Evolutionary conservation across 1,140 invertebrate genomes (phyloP), one percentile per base, ranked within the genome.

Genomic region (Lordiphosa clarofinis): DNA sequence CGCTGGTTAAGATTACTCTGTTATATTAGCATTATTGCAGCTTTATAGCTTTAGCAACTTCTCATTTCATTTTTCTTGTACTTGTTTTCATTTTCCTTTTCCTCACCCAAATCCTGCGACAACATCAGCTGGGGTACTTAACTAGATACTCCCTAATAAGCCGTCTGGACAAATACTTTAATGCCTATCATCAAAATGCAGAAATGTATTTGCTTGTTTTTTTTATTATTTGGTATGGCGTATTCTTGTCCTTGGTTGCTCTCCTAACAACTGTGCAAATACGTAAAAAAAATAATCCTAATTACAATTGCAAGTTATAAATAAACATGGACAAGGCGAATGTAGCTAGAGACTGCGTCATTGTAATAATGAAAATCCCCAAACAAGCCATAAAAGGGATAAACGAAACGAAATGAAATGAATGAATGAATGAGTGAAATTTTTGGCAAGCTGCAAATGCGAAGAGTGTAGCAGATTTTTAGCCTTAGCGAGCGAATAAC

Each of bases 301-400:
- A 82, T 82, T 82, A 82, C 78, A 82, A 82, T 82, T 76, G 72
- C 57, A 70, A 82, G 78, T 84, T 82, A 84, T 82, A 82, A 76
- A 76, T 82, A 82, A 82, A 82, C 75, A 82, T 84, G 76, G 66
- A 53, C 60, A 73, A 58, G 61, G 53, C 43, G 48, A 52, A 49
- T 54, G 64, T 40, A 43, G 24, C 36, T 31, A 47, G 58, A 11
- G 57, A 59, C 70, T 66, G 60, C 56, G 56, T 69, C 69, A 78
- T 65, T 78, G 68, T 76, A 64, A 60, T 76, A 82, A 81, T 76
- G 67, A 72, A 82, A 76, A 82, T 69, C 72, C 76, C 78, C 67
- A 72, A 84, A 82, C 76, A 82, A 82, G 73, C 76, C 59, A 84
- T 82, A 82, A 82, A 82, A 82, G 76, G 78, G 76, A 82, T 82